phyloP scores from a whole-genome alignment of 1,140 invertebrate genomes.

The Parapsyche elsis region DNA sequence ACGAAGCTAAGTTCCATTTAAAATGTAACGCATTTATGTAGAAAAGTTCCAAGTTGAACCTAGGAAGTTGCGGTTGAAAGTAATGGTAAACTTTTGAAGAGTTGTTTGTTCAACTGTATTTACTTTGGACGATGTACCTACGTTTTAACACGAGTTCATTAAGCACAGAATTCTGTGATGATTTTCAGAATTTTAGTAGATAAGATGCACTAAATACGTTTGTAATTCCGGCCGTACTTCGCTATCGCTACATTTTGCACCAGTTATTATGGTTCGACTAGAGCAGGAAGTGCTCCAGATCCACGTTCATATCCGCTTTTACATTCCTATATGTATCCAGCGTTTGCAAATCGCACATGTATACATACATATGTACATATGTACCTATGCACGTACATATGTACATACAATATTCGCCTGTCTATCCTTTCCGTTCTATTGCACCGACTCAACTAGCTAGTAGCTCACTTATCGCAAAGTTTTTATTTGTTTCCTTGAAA shows the following conservation, averaged over 20 bases:
- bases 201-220: not conserved
- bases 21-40: no score
- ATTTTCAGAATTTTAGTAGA: not conserved
- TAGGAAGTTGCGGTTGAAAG: no score
- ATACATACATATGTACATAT: not conserved
- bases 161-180: not conserved
- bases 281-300: constrained; percentile 36
- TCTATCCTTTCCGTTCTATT: no score
- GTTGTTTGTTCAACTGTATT: constrained; percentile 22
- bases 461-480: no score
- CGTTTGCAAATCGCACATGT: no score
- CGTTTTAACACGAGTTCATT: not conserved
- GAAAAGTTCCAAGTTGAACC: no score
- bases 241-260: not conserved
- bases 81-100: no score
- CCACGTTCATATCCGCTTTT: not conserved
- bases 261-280: not conserved
- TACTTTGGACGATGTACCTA: not conserved
- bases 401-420: no score
- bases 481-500: no score
- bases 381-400: no score
- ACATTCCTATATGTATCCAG: not conserved
- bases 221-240: not conserved
- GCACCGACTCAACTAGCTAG: no score
- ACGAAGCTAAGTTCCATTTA: no score